Conservation (phyloP, 1,140 invertebrate genomes). For the fruit fly (Drosophila melanogaster) region Release_6_plus_ISO1_MT NT_033777.3:7963501-7964000, state of each 20-base stretch:
- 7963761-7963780: constrained; percentile 14
- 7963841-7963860: constrained; percentile 64
- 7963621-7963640: constrained; percentile 77
- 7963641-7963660: constrained; percentile 25
- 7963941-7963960: neutral
- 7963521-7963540: constrained; percentile 78
- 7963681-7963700: constrained; percentile 45
- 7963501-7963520: constrained; percentile 70
- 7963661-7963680: constrained; percentile 33
- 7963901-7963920: neutral
- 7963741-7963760: constrained; percentile 25
- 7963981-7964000: neutral
- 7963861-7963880: constrained; percentile 50
- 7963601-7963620: constrained; percentile 71
- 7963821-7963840: constrained; percentile 20
- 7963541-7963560: constrained; percentile 9
- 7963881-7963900: constrained; percentile 35
- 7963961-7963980: neutral
- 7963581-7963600: constrained; percentile 27
- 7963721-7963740: constrained; percentile 48
- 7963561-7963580: constrained; percentile 45
- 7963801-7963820: constrained; percentile 15
- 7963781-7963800: constrained; percentile 26
- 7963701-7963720: constrained; percentile 43
- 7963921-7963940: constrained; percentile 1